A percentile compares a stretch with the other conserved stretches of the same genome.
Conservation (phyloP, 2,888 invertebrate genomes). For the Cerastoderma edule region DNA sequence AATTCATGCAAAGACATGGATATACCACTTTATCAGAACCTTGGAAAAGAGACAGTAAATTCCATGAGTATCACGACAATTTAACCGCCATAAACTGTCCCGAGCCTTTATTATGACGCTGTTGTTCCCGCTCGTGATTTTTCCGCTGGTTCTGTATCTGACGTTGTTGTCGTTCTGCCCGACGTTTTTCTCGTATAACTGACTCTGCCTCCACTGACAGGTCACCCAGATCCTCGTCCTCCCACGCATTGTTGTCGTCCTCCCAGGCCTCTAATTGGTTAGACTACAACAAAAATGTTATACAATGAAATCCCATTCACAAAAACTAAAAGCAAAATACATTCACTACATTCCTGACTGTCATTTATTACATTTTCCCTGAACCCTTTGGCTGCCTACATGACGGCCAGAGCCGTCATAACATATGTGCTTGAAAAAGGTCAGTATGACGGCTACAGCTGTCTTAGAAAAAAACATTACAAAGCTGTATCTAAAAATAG, state of each 20-base stretch:
- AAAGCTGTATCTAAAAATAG: too few relatives aligned
- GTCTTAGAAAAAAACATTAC: too few relatives aligned
- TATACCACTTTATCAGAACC: too few relatives aligned
- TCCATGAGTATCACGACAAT: constrained; percentile 71
- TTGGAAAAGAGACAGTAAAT: too few relatives aligned
- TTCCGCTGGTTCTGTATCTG: constrained; percentile 73
- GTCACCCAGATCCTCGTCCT: constrained; percentile 72
- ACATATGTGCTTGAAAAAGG: too few relatives aligned
- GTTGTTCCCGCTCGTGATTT: constrained; percentile 73
- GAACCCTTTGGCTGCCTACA: too few relatives aligned
- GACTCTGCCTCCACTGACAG: constrained; percentile 79
- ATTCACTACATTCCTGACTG: neutral
- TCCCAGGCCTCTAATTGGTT: constrained; percentile 79
- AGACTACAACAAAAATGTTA: constrained; percentile 51
- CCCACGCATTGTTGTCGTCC: constrained; percentile 77
- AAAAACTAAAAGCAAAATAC: neutral
- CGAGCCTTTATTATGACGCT: constrained; percentile 60
- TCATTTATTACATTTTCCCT: too few relatives aligned
- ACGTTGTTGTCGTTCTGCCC: constrained; percentile 72
- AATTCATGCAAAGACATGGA: too few relatives aligned
- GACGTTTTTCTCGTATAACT: constrained; percentile 75
- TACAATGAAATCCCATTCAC: neutral
- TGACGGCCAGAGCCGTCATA: too few relatives aligned
- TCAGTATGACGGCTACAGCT: too few relatives aligned
- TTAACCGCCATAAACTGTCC: constrained; percentile 71